These are phyloP conservation scores for Dromaius novaehollandiae DNA, from an alignment of 2,113 vertebrate species.

Conservation along the genomic window DNA sequence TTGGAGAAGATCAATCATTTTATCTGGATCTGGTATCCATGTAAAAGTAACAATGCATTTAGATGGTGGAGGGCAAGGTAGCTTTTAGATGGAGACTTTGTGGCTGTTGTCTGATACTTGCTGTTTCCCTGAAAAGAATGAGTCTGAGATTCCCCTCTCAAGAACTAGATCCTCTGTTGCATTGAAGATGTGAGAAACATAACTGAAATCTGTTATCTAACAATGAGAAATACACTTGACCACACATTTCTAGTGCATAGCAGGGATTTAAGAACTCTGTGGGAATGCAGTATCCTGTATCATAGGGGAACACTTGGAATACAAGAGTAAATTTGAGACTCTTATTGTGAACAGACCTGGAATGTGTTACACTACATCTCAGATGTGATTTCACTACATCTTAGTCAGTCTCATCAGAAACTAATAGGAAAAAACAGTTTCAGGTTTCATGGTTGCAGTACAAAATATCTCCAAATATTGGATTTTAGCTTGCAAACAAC, in stretches of 20 bases:
- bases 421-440: background rate
- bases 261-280: constrained; percentile 10
- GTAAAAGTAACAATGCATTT: background rate
- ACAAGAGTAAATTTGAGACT: background rate
- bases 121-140: background rate
- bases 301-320: background rate
- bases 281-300: constrained; percentile 30
- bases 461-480: background rate
- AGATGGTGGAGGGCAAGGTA: background rate
- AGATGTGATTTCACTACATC: background rate
- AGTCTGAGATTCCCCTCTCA: background rate
- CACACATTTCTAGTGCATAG: constrained; percentile 24
- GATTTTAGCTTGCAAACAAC: constrained; percentile 24
- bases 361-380: constrained; percentile 6
- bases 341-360: background rate
- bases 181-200: background rate
- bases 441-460: background rate
- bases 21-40: background rate
- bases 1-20: background rate
- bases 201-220: background rate
- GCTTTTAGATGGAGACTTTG: background rate
- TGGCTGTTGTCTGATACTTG: background rate
- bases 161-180: background rate
- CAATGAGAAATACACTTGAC: background rate
- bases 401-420: constrained; percentile 41